These are phyloP conservation scores for Pseudococcus viburni DNA, from an alignment of 2,888 invertebrate genomes.

Conservation along the genomic window DNA sequence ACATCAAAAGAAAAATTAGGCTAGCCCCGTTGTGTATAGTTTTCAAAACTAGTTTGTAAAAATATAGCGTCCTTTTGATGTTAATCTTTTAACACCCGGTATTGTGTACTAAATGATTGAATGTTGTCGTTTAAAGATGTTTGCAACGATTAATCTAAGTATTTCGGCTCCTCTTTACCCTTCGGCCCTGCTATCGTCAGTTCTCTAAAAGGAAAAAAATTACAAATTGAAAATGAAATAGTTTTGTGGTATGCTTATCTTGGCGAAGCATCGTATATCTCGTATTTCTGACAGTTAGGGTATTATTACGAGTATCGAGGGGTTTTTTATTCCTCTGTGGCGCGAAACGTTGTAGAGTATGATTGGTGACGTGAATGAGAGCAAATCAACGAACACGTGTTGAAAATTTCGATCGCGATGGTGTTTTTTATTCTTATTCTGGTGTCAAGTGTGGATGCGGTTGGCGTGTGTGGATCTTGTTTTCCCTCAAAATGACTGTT, in stretches of 20 bases:
- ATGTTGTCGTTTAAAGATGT: slow-evolving; percentile 52
- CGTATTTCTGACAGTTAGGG: slow-evolving; percentile 21
- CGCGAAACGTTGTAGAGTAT: neutral
- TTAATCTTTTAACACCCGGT: slow-evolving; percentile 66
- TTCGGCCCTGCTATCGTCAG: neutral
- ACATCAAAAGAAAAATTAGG: slow-evolving; percentile 66
- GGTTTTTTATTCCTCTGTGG: neutral
- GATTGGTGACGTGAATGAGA: slow-evolving; percentile 25
- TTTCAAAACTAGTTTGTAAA: slow-evolving; percentile 66
- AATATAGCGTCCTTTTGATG: slow-evolving; percentile 66
- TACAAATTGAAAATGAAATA: slow-evolving; percentile 15
- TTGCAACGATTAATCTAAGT: slow-evolving; percentile 17
- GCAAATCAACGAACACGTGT: slow-evolving; percentile 15
- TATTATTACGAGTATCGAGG: neutral
- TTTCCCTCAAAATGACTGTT: too few relatives aligned
- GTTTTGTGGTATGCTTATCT: slow-evolving; percentile 31
- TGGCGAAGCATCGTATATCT: neutral
- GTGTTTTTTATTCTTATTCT: neutral
- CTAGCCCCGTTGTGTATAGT: slow-evolving; percentile 61
- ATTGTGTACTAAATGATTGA: slow-evolving; percentile 63
- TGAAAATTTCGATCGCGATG: neutral
- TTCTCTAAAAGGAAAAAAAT: neutral
- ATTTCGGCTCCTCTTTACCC: neutral
- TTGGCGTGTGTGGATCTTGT: too few relatives aligned
- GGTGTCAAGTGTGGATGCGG: too few relatives aligned